Percentiles rank a stretch among this genome's conserved stretches.
phyloP scores from a whole-genome alignment of 2,888 invertebrate species.

The Ellobium chinense region DNA sequence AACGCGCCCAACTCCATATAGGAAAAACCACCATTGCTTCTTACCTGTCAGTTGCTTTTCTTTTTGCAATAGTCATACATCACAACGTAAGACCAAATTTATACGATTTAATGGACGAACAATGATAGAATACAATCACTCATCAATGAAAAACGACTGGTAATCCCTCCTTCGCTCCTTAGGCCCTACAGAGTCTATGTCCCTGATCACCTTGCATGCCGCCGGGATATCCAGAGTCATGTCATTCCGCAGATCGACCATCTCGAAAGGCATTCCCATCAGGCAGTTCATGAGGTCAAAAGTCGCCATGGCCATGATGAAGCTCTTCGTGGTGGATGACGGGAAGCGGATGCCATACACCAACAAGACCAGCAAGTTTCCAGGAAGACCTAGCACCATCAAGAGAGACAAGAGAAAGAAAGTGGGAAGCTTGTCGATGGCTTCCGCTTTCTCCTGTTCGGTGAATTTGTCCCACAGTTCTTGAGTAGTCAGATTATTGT shows the following conservation, averaged over 20 bases:
- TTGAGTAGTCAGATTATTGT: background rate
- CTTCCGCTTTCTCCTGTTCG: conserved; percentile 11
- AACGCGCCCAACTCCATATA: too few species aligned
- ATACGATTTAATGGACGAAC: too few species aligned
- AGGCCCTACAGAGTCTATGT: too few species aligned
- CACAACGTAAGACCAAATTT: too few species aligned
- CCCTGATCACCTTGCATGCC: conserved; percentile 30
- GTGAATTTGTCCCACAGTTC: background rate
- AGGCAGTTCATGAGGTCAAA: conserved; percentile 34
- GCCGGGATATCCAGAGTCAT: conserved; percentile 15
- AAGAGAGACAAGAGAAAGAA: conserved; percentile 18
- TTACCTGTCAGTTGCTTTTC: too few species aligned
- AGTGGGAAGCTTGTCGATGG: conserved; percentile 13
- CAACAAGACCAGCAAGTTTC: conserved; percentile 29
- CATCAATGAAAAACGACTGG: too few species aligned
- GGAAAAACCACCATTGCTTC: too few species aligned
- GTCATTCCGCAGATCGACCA: conserved; percentile 35
- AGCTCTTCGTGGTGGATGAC: conserved; percentile 25
- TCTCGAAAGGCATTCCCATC: conserved; percentile 33
- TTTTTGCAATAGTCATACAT: too few species aligned
- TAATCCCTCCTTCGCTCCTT: too few species aligned
- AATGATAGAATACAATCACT: too few species aligned
- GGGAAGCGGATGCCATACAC: conserved; percentile 37
- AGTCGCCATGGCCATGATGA: conserved; percentile 33
- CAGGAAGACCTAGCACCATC: conserved; percentile 31